Base-by-base conservation (phyloP, 2,797 vertebrate genomes). In the Periophthalmus magnuspinnatus region DNA sequence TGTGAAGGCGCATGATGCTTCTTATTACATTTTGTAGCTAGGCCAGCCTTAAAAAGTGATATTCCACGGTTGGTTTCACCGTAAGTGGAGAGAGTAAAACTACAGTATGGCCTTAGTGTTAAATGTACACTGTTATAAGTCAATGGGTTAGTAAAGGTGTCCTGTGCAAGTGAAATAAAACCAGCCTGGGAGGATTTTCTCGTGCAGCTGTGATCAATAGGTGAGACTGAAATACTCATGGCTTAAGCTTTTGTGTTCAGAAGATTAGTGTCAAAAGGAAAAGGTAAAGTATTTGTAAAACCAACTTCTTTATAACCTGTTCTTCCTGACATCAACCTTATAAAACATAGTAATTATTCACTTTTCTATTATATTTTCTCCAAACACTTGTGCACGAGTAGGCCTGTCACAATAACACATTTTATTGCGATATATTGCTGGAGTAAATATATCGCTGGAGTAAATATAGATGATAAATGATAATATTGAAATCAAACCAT, bases 21-120 rank as follows among this genome's bases (percentile, higher is more conserved):
- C 50, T 67, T 67, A 67, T 67, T 67, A 24, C 11, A 55, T 55
- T 54, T 38, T 38, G 33, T 41, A 22, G 33, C 50, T 17, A 6
- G 50, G 22, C 52, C 56, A 24, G 52, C 21, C 52, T 56, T 67
- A 55, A 55, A 54, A 54, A 52, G 64, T 34, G 28, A 36, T 34
- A 38, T 67, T 67, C 56, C 64, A 67, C 24, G 65, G 47, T 41
- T 67, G n/a, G 34, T 67, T 67, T 67, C 2, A 8, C 56, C 54
- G 56, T 36, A 67, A 55, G 65, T 67, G 50, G 50, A 55, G 28
- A 52, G 10, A 64, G 19, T n/a, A 34, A n/a, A 52, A 16, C 33
- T 24, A 36, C 50, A 38, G 33, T 67, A 16, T 22, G 52, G 48
- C 65, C 33, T 36, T 8, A 56, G 19, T 55, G 50, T 22, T 38